Evolutionary conservation across 1,140 invertebrate genomes (phyloP), one percentile per base, ranked within the genome.

Genomic region (Himalopsyche phryganea): DNA sequence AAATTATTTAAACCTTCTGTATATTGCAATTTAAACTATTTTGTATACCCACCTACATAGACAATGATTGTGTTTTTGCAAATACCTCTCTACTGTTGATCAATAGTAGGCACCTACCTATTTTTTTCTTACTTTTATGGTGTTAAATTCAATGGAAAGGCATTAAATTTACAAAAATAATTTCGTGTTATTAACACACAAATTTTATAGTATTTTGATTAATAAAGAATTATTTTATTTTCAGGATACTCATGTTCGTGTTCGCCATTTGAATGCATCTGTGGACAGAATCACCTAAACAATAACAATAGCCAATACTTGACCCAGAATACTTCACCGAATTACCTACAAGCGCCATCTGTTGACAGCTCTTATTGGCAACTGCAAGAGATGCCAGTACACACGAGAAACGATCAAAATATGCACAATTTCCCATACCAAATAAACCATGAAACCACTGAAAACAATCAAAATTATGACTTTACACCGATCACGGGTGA

Each of bases 251-350:
- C 79, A 0, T 86, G 84, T 66, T 85, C 83, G 17, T 85, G 83
- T 67, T 78, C 83, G 1, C 83, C 83, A 0, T 85, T 85, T 66
- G 83, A 85, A 61, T 85, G 83, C 54, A 72, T 83, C 18, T 84
- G 83, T 63, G 69, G 65, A 4, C 66, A 61, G 13, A 63, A 60
- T 67, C 19, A 70, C 69, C 60, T 67, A 66, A 10, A 69, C 20
- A 10, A 69, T 20, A 61, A 61, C 19, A 60, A 60, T 38, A 55
- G 35, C 46, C 61, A 63, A 57, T 63, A 59, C 42, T 63, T 55
- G 38, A 20, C 44, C n/a, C 55, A 62, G 11, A 61, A 57, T 18
- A 15, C 33, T 2, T 40, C 57, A 6, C 41, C 61, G 11, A 63
- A 56, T 20, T 63, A 59, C 18, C 41, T 52, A n/a, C 61, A 63